Conservation (phyloP, 2,888 invertebrate genomes). For the Anarsia innoxiella region DNA sequence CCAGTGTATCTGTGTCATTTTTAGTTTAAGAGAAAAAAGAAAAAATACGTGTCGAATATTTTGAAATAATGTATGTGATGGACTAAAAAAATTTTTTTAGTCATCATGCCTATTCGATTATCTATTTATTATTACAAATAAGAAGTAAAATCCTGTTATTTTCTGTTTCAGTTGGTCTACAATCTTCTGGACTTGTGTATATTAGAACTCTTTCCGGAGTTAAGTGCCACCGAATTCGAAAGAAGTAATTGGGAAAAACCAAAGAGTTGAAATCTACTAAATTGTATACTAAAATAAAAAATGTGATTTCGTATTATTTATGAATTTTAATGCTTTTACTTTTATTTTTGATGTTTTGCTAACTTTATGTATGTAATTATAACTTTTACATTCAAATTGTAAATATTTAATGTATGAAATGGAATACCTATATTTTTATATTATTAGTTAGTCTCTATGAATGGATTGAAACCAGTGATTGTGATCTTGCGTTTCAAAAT, state of each 20-base stretch:
- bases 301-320: slow-evolving; percentile 20
- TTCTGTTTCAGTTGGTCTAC: slow-evolving; percentile 79
- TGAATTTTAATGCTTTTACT: slow-evolving; percentile 6
- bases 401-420: slow-evolving; percentile 39
- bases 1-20: too few species aligned
- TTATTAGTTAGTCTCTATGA: slow-evolving; percentile 31
- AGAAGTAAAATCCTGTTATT: too few species aligned
- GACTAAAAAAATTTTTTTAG: too few species aligned
- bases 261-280: slow-evolving; percentile 41
- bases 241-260: slow-evolving; percentile 22
- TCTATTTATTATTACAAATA: too few species aligned
- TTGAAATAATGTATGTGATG: too few species aligned
- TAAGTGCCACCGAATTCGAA: slow-evolving; percentile 31
- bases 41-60: too few species aligned
- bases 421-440: slow-evolving; percentile 58
- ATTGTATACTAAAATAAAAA: slow-evolving; percentile 3
- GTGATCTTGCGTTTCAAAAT: too few species aligned
- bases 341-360: slow-evolving; percentile 23
- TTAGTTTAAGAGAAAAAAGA: too few species aligned
- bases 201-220: slow-evolving; percentile 85
- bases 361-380: slow-evolving; percentile 26
- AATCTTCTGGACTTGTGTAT: slow-evolving; percentile 85
- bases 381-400: slow-evolving; percentile 35
- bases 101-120: too few species aligned
- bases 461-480: slow-evolving; percentile 1